Conservation (phyloP, 2,797 vertebrate genomes). For the Enteromius treurensis region DNA sequence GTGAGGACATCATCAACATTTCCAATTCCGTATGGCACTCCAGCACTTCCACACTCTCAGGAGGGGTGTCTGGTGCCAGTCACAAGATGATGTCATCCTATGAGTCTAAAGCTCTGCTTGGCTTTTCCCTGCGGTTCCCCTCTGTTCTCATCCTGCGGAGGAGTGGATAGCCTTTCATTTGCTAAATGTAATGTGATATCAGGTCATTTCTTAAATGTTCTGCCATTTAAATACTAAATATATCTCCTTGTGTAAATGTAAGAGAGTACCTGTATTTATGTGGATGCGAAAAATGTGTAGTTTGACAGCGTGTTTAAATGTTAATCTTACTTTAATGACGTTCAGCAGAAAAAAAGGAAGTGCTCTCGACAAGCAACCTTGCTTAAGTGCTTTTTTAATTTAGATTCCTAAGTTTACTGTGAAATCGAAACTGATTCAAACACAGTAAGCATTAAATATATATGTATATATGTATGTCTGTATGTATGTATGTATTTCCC, state of each 20-base stretch:
- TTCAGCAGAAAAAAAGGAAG: background rate
- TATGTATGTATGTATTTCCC: too few relatives aligned
- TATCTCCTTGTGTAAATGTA: background rate
- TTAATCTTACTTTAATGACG: background rate
- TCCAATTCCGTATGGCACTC: constrained; percentile 56
- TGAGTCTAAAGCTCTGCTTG: constrained; percentile 43
- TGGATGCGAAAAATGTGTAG: background rate
- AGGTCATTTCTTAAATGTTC: constrained; percentile 63
- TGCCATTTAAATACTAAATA: constrained; percentile 54
- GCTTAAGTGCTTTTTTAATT: background rate
- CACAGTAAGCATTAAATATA: too few relatives aligned
- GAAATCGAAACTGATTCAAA: too few relatives aligned
- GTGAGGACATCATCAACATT: constrained; percentile 54
- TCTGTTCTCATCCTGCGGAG: constrained; percentile 47
- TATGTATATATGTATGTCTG: too few relatives aligned
- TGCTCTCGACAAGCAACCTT: background rate
- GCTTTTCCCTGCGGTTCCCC: constrained; percentile 21
- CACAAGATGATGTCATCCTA: constrained; percentile 56
- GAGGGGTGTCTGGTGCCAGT: constrained; percentile 60
- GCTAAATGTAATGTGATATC: constrained; percentile 66
- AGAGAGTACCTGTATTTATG: background rate
- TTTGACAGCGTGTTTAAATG: background rate
- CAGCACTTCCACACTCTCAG: constrained; percentile 50
- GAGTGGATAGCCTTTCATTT: constrained; percentile 61
- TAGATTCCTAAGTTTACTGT: too few relatives aligned